Conservation (phyloP, 2,888 invertebrate genomes). For the Hyposoter didymator region DNA sequence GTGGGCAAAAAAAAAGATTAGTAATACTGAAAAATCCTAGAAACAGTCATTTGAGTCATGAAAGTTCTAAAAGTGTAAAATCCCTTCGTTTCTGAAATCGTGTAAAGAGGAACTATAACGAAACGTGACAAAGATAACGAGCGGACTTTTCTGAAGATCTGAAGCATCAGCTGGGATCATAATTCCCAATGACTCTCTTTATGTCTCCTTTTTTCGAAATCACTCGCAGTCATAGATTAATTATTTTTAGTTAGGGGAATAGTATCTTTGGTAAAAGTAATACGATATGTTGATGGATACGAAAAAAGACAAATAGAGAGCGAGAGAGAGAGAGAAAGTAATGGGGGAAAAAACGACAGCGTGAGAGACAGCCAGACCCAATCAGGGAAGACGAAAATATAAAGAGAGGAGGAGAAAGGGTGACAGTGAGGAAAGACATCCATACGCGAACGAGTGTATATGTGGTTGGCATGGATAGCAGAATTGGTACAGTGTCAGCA, state of each 20-base stretch:
- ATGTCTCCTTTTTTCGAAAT: neutral
- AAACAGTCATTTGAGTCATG: neutral
- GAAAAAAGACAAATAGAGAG: neutral
- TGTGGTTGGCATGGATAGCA: constrained; percentile 3
- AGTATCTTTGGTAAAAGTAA: constrained; percentile 32
- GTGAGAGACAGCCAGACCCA: neutral
- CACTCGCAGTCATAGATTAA: constrained; percentile 16
- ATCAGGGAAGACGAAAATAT: neutral
- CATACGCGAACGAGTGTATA: neutral
- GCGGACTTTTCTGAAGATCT: constrained; percentile 22
- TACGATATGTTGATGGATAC: constrained; percentile 7
- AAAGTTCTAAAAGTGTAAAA: neutral
- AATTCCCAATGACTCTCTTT: neutral
- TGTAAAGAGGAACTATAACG: neutral
- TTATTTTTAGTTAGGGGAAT: constrained; percentile 18
- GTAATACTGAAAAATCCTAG: neutral
- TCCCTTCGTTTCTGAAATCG: neutral
- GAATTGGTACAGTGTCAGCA: constrained; percentile 37
- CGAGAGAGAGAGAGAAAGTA: neutral
- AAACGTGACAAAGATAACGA: neutral
- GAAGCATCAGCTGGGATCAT: constrained; percentile 22
- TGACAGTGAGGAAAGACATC: neutral
- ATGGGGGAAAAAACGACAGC: neutral
- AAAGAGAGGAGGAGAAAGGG: neutral
- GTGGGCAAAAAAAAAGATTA: neutral